These are phyloP conservation scores for Odontothrips loti DNA, from an alignment of 2,888 invertebrate genomes.

Conservation along the genomic window DNA sequence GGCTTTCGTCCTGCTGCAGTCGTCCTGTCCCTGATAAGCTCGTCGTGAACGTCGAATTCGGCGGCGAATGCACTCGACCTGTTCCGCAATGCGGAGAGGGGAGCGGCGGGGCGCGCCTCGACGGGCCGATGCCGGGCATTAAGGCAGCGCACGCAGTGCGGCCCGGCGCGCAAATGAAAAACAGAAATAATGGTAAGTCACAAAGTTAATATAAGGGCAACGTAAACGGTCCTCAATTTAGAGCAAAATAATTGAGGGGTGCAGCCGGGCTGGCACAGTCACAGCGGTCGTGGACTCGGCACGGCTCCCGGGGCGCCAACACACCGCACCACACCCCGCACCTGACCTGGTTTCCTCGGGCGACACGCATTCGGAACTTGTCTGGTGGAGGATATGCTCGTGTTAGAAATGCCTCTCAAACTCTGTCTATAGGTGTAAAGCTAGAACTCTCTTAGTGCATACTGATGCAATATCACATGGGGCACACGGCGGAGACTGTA, in stretches of 20 bases:
- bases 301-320: too few relatives aligned
- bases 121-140: not conserved
- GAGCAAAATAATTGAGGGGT: not conserved
- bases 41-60: too few relatives aligned
- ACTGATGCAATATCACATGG: too few relatives aligned
- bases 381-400: not conserved
- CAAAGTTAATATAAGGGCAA: constrained; percentile 5
- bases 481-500: too few relatives aligned
- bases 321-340: not conserved
- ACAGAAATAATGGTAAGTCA: constrained; percentile 11
- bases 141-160: not conserved
- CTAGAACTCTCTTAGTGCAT: too few relatives aligned
- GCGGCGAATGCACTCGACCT: too few relatives aligned
- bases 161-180: constrained; percentile 4
- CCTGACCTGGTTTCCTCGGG: not conserved
- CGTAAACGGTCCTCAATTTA: constrained; percentile 6
- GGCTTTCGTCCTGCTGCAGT: too few relatives aligned
- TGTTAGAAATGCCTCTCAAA: not conserved
- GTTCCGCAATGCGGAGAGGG: too few relatives aligned
- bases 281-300: too few relatives aligned
- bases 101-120: too few relatives aligned
- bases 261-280: not conserved
- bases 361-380: not conserved
- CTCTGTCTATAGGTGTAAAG: too few relatives aligned
- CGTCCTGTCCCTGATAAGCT: too few relatives aligned